Evolutionary conservation across 2,797 vertebrate genomes (phyloP), one percentile per base, ranked within the genome.

Genomic region (Acanthurus tractus): DNA sequence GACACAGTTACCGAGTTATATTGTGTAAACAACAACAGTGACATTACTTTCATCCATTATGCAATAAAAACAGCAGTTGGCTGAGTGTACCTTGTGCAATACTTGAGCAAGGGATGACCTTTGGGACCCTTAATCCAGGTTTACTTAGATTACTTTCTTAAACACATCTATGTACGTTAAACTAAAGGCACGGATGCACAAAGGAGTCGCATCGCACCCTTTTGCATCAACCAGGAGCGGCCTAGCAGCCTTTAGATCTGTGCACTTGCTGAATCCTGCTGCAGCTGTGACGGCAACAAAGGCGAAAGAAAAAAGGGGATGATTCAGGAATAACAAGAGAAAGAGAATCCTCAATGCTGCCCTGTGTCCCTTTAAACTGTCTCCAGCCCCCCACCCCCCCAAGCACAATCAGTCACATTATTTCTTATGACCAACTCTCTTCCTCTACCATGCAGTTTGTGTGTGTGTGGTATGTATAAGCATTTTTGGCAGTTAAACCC

Each of bases 281-380:
- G 84, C 89, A 92, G 90, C 90, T 91, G 90, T 83, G 86, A 22
- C 6, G 3, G 69, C 68, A 76, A 82, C 68, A 81, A 77, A 77
- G 59, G 69, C 59, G 36, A 57, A 48, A 54, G 67, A 36, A 15
- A 56, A 42, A 64, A 69, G 20, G 29, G 78, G 68, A 61, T 0
- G 78, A 74, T 73, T 74, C 61, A 68, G 66, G 63, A 52, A 58
- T 76, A 74, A 79, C 57, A 52, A 79, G 59, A 79, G 70, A 85
- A 77, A 56, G 53, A 69, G 61, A 65, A 52, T 54, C 54, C 63
- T 91, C 81, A 90, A 75, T 84, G 78, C 79, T 48, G 80, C 79
- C 85, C 88, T 89, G 83, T 86, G 34, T 88, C 44, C 29, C 15
- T 74, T 17, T 7, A 44, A 82, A 74, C 58, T 72, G 38, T 74